A percentile compares a stretch with the other conserved stretches of the same genome.
Evolutionary conservation across 2,797 vertebrate species (phyloP).

Genomic region (Otolemur crassicaudatus): DNA sequence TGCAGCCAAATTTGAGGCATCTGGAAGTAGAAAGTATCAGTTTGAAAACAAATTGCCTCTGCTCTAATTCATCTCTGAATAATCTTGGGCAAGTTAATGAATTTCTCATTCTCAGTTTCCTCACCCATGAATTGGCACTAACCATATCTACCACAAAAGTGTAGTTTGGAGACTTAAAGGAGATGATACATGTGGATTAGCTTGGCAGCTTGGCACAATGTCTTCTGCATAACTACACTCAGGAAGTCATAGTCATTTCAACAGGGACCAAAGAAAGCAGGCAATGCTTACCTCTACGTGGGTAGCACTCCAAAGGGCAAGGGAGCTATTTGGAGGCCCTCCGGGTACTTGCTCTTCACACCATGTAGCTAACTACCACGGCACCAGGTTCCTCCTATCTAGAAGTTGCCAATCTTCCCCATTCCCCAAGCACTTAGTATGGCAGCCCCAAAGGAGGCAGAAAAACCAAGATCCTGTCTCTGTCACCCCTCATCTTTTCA

Average conservation of each 20-base stretch:
- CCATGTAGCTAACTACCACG: background rate
- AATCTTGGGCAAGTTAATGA: background rate
- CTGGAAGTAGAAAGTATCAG: background rate
- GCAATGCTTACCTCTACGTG: background rate
- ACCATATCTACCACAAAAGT: background rate
- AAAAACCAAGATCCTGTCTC: background rate
- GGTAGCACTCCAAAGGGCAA: background rate
- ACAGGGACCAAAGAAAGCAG: background rate
- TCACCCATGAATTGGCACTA: background rate
- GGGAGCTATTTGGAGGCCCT: background rate
- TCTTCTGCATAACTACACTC: background rate
- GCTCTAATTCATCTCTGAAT: background rate
- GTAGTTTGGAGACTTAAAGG: background rate
- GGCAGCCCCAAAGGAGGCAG: background rate
- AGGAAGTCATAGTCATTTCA: background rate
- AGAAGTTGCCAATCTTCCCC: constrained; percentile 49
- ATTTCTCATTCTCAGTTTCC: background rate
- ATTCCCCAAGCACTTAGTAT: background rate
- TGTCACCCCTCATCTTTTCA: background rate
- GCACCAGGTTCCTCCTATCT: background rate
- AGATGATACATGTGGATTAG: background rate
- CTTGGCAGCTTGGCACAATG: background rate
- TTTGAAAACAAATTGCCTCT: background rate
- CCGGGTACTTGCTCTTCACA: background rate
- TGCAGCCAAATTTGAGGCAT: background rate